Conservation (phyloP, 2,888 invertebrate genomes). For the Cybosia mesomella region DNA sequence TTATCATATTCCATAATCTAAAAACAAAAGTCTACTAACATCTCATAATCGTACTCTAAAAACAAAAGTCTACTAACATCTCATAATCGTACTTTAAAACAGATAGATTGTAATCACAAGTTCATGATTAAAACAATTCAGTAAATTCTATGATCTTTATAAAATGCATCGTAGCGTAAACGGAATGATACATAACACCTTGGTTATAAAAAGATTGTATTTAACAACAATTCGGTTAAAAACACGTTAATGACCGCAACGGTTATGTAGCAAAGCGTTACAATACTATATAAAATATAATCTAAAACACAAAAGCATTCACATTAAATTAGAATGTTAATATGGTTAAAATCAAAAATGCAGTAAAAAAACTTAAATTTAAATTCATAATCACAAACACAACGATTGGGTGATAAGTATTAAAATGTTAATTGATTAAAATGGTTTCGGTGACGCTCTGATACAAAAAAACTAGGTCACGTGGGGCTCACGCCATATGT, state of each 20-base stretch:
- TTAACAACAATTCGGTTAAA: conserved; percentile 17
- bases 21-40: conserved; percentile 63
- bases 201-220: conserved; percentile 50
- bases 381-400: conserved; percentile 74
- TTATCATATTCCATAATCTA: conserved; percentile 65
- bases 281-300: conserved; percentile 59
- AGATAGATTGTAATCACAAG: conserved; percentile 76
- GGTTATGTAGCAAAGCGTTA: conserved; percentile 77
- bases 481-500: conserved; percentile 46
- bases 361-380: conserved; percentile 70
- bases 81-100: conserved; percentile 82
- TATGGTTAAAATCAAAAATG: conserved; percentile 85
- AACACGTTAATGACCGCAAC: conserved; percentile 49
- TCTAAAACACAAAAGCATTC: conserved; percentile 71
- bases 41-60: conserved; percentile 81
- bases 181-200: conserved; percentile 76
- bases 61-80: conserved; percentile 66
- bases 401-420: conserved; percentile 65
- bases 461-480: conserved; percentile 46
- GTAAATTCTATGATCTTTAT: conserved; percentile 58
- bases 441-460: conserved; percentile 59
- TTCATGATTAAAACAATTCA: conserved; percentile 83
- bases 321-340: conserved; percentile 82
- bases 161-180: conserved; percentile 62
- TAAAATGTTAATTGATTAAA: conserved; percentile 84